Conservation (phyloP, 2,888 invertebrate species). For the Machimus rusticus region DNA sequence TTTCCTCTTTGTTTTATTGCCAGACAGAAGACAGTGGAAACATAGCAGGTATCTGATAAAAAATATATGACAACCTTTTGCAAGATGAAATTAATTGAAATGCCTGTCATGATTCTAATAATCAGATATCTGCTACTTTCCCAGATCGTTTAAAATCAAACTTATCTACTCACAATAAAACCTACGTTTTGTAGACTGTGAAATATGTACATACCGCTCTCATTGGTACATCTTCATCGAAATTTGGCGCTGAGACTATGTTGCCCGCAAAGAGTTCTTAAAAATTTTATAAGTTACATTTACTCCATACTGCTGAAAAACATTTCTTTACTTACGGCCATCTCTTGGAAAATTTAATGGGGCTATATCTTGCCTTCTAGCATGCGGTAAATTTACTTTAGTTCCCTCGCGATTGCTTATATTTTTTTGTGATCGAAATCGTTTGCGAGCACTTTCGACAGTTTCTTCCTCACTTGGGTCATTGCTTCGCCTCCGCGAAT, state of each 20-base stretch:
- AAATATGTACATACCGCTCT: not conserved
- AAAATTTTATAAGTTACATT: not conserved
- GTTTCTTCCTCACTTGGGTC: not conserved
- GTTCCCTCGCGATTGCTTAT: not conserved
- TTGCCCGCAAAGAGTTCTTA: not conserved
- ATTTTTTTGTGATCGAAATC: not conserved
- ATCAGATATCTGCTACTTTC: too few relatives aligned
- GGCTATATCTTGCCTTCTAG: not conserved
- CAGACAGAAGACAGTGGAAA: too few relatives aligned
- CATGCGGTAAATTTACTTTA: not conserved
- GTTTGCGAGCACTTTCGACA: not conserved
- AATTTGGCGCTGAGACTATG: too few relatives aligned
- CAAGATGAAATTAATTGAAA: too few relatives aligned
- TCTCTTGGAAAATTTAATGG: not conserved
- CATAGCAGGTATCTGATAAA: too few relatives aligned
- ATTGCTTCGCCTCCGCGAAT: not conserved
- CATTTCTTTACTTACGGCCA: not conserved
- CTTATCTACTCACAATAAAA: too few relatives aligned
- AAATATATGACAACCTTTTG: too few relatives aligned
- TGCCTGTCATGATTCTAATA: too few relatives aligned
- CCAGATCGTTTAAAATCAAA: too few relatives aligned
- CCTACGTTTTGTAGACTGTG: not conserved
- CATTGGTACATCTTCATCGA: not conserved
- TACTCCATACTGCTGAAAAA: not conserved
- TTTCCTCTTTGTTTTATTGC: too few relatives aligned